Evolutionary conservation across 2,797 vertebrate species (phyloP), one percentile per base, ranked within the genome.

Genomic region (Urosaurus nigricauda): DNA sequence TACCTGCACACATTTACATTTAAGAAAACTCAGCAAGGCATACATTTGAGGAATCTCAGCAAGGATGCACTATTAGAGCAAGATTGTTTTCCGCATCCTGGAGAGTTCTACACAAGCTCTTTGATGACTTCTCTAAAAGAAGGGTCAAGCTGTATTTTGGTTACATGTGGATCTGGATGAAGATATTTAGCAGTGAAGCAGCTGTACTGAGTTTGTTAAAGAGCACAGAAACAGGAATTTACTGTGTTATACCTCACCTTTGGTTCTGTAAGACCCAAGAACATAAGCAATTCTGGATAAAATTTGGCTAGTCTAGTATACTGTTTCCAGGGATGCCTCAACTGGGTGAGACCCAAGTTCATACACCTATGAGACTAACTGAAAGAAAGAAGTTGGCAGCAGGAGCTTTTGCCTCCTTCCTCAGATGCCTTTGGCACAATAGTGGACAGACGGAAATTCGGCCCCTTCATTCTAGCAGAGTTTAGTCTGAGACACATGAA

Each of bases 31-130:
- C 35, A 17, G 2, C 2, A 13, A 26, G 37, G 14, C 11, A 63
- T 60, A 32, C 1, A 37, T 83, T 35, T 47, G 40, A 11, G 26
- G 32, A 70, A 47, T 35, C 65, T 43, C 8, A 29, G 21, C 13
- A 16, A 51, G 17, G 40, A 2, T 21, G 24, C 5, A 5, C 37
- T 29, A 24, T 24, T 29, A 32, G 2, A 26, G 51, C 0, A 11
- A 19, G 35, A 9, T 21, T 13, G 5, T 21, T 87, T 85, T 87
- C 81, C 85, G 90, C 65, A 89, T 73, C 63, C 60, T 51, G 73
- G 89, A 90, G 47, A 88, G 3, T 32, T 65, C 56, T 12, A 2
- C 5, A 53, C 13, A 24, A 32, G 3, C 21, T 17, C 12, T 43
- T 4, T 65, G 11, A n/a, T 74, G 7, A 21, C 47, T 21, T 19